Percentiles rank a stretch among this genome's conserved stretches.
Conservation (phyloP, 1,140 invertebrate species). For the fruit fly (Drosophila melanogaster) region Release_6_plus_ISO1_MT NT_033777.3:5258001-5258500, state of each 20-base stretch:
- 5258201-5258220: too few species aligned
- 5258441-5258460: neutral
- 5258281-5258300: too few species aligned
- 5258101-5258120: conserved; percentile 74
- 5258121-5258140: conserved; percentile 47
- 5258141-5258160: too few species aligned
- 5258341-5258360: too few species aligned
- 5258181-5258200: too few species aligned
- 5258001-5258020: neutral
- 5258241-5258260: too few species aligned
- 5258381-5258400: neutral
- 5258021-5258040: conserved; percentile 33
- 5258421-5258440: too few species aligned
- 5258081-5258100: conserved; percentile 71
- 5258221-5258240: too few species aligned
- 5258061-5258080: conserved; percentile 75
- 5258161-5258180: too few species aligned
- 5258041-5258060: conserved; percentile 42
- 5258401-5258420: neutral
- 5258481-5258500: conserved; percentile 57
- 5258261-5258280: too few species aligned
- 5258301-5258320: too few species aligned
- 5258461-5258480: conserved; percentile 27
- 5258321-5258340: too few species aligned
- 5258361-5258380: neutral